These are phyloP conservation scores for Ctenopoma multispine DNA, from an alignment of 2,797 vertebrate genomes.

Conservation along the genomic window DNA sequence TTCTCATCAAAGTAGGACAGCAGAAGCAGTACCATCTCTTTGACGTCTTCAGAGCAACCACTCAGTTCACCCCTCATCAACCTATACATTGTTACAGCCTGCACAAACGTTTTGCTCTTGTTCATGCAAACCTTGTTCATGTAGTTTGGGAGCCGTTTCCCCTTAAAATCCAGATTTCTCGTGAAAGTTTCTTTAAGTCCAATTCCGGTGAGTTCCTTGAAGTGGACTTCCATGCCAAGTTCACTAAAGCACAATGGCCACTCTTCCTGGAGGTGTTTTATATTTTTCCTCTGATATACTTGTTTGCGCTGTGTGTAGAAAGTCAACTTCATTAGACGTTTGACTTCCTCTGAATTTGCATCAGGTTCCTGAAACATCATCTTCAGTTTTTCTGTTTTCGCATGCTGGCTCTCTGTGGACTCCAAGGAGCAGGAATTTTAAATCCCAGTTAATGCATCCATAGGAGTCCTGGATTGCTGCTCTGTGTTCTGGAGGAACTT, in stretches of 20 bases:
- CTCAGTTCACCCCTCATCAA: conserved; percentile 28
- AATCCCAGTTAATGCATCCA: conserved; percentile 29
- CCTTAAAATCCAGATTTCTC: conserved; percentile 36
- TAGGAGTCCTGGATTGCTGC: conserved; percentile 45
- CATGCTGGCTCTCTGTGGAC: conserved; percentile 17
- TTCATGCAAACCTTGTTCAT: conserved; percentile 15
- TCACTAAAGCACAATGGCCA: conserved; percentile 30
- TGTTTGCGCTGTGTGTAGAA: conserved; percentile 36
- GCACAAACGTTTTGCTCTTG: conserved; percentile 37
- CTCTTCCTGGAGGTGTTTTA: conserved; percentile 23
- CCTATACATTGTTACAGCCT: conserved; percentile 12
- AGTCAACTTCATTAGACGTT: conserved; percentile 28
- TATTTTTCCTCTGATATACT: conserved; percentile 30
- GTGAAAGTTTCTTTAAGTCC: conserved; percentile 40
- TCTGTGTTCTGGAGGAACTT: conserved; percentile 21
- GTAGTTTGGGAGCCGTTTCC: conserved; percentile 28
- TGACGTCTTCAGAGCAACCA: conserved; percentile 36
- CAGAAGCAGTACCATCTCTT: conserved; percentile 48
- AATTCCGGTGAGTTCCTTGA: conserved; percentile 26
- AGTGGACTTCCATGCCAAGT: conserved; percentile 40
- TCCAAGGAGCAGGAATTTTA: conserved; percentile 27
- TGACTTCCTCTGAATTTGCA: no score
- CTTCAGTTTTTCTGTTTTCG: conserved; percentile 19
- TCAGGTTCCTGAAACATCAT: no score
- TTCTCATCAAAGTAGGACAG: conserved; percentile 45